Evolutionary conservation across 53 echinoderm and acorn worm species (phyloP).

Genomic region (Holothuria leucospilota): DNA sequence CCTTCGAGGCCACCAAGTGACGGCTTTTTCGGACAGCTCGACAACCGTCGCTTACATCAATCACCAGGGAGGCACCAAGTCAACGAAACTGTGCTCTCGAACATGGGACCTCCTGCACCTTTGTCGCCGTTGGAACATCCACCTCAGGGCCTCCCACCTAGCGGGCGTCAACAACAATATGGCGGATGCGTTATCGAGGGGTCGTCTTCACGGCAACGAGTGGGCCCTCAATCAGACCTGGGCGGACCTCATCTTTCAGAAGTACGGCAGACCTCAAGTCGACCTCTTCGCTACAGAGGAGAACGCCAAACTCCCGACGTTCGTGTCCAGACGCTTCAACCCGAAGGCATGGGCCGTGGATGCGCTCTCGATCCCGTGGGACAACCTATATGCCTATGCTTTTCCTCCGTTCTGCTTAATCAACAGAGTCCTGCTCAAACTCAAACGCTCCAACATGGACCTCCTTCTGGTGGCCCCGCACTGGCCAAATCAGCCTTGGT

Average conservation of each 20-base stretch:
- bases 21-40: slow-evolving; percentile 30
- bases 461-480: slow-evolving; percentile 54
- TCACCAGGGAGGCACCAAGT: slow-evolving; percentile 41
- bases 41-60: slow-evolving; percentile 61
- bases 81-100: slow-evolving; percentile 18
- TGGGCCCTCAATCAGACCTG: background rate
- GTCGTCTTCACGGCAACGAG: background rate
- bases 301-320: slow-evolving; percentile 49
- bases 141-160: slow-evolving; percentile 2
- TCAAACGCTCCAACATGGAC: background rate
- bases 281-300: slow-evolving; percentile 52
- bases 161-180: slow-evolving; percentile 43
- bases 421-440: slow-evolving; percentile 15
- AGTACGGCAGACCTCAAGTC: background rate
- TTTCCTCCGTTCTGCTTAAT: slow-evolving; percentile 55
- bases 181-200: slow-evolving; percentile 45
- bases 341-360: slow-evolving; percentile 29
- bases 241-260: background rate
- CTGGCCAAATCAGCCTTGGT: slow-evolving; percentile 59
- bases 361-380: slow-evolving; percentile 51
- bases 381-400: slow-evolving; percentile 41
- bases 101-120: slow-evolving; percentile 35
- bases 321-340: slow-evolving; percentile 11
- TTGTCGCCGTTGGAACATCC: background rate
- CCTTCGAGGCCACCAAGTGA: background rate